A percentile compares a stretch with the other conserved stretches of the same genome.
Evolutionary conservation across 2,888 invertebrate genomes (phyloP).

Genomic region (Smittia aterrima): DNA sequence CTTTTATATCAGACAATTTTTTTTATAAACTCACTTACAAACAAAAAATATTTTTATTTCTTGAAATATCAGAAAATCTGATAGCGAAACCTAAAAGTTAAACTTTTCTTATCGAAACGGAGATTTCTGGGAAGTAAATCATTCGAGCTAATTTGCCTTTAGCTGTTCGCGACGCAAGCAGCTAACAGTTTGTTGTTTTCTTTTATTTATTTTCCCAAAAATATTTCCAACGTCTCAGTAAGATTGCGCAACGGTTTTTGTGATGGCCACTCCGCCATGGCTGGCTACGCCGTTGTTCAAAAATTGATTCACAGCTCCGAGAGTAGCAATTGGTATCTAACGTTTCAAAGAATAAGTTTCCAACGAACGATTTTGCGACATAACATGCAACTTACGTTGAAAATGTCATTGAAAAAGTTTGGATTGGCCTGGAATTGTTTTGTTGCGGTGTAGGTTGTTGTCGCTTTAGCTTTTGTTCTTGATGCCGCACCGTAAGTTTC

Average conservation of each 20-base stretch:
- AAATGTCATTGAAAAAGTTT: conserved; percentile 61
- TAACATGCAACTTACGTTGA: conserved; percentile 58
- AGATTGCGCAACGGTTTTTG: conserved; percentile 11
- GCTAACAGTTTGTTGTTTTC: not conserved
- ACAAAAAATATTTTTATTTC: too few relatives aligned
- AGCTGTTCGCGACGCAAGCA: not conserved
- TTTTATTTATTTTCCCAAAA: not conserved
- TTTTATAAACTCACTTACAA: not conserved
- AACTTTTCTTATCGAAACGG: not conserved
- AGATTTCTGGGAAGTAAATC: not conserved
- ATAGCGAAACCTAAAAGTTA: not conserved
- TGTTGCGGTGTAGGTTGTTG: not conserved
- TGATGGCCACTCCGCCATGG: not conserved
- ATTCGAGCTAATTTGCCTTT: not conserved
- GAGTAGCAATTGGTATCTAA: conserved; percentile 67
- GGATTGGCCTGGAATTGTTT: conserved; percentile 45
- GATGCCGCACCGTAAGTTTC: not conserved
- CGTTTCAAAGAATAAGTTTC: conserved; percentile 45
- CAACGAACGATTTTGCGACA: not conserved
- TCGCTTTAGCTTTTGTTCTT: conserved; percentile 1
- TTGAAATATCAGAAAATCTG: not conserved
- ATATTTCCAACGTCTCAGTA: not conserved
- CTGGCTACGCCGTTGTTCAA: conserved; percentile 56
- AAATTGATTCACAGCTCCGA: conserved; percentile 64
- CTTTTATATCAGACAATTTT: too few relatives aligned